Evolutionary conservation across 2,888 invertebrate species (phyloP), one percentile per base, ranked within the genome.

Genomic region (Macaria liturata): DNA sequence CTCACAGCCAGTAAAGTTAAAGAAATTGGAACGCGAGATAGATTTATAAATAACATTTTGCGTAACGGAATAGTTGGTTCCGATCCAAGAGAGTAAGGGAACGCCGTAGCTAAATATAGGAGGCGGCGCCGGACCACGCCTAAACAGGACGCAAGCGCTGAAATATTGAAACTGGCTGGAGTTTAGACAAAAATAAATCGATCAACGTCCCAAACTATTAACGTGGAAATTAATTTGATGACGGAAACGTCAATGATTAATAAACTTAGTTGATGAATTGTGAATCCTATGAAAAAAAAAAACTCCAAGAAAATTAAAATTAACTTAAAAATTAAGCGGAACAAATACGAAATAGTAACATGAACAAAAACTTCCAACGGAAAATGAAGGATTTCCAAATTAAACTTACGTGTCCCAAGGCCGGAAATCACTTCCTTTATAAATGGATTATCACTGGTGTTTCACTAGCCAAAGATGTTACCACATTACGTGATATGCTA

Each of bases 101-200:
- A 77, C 63, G 67, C 76, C 75, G 67, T 59, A 40, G 57, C 68
- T 88, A 87, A 84, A 86, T 84, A 78, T 88, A 88, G 83, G 74
- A 49, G 79, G 76, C 77, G 82, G 58, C 37, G 46, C 50, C 20
- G 64, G 64, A 58, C 75, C 75, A 75, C 80, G 79, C 84, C 83
- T 78, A 74, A 81, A 72, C 74, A 62, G 81, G 82, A 64, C 55
- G 53, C 63, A 46, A 58, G 71, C 67, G 78, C 61, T 73, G 76
- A 78, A 74, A 76, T 59, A 59, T 59, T 57, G 51, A 65, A 72
- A 70, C 69, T 65, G 65, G 54, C 59, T 62, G 60, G 69, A 59
- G 59, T 57, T 62, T 55, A 61, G 59, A 52, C 37, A 49, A 56
- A 50, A 63, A 60, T 71, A 69, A 63, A 62, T 62, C 48, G 4